Evolutionary conservation across 2,113 vertebrate species (phyloP), one percentile per base, ranked within the genome.

Genomic region (Lucifuga dentata): DNA sequence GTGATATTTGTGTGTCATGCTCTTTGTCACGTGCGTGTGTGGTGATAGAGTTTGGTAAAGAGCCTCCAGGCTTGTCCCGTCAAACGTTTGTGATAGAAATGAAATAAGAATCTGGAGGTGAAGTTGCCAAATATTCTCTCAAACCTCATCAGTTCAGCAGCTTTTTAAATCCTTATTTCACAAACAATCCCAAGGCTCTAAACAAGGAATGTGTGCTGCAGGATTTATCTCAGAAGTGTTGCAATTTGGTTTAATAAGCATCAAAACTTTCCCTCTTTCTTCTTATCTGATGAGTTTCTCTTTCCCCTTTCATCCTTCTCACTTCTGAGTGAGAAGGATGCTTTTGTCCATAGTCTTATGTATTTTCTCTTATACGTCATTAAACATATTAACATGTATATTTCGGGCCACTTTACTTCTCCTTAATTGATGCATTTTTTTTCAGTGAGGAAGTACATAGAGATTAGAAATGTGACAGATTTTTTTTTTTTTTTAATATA

Each of bases 161-260:
- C 72, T 56, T 78, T 93, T 91, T 92, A 95, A 94, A 94, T 95
- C 91, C 91, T 92, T 93, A 91, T 95, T 80, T 94, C 0, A 90
- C 91, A 92, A 92, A 93, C 92, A 94, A 95, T 93, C 91, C 82
- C 26, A 29, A 86, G 91, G 90, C 80, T 91, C 89, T 75, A 90
- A 92, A 89, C 79, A 92, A 89, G 91, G 41, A 75, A 55, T 88
- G 87, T 78, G 78, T 90, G 75, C 72, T 84, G 91, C 92, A 91
- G 92, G 88, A 87, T 93, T 90, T 87, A 80, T 88, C 88, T 94
- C 92, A 90, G 86, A 87, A 74, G 82, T 48, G 62, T 88, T 92
- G 92, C 86, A 81, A 90, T 95, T 93, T 89, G 90, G 89, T 91
- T 92, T 94, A 92, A 93, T 93, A 90, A 92, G 87, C 89, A 90